Conservation (phyloP, 2,113 vertebrate genomes). For the Bujurquina vittata region DNA sequence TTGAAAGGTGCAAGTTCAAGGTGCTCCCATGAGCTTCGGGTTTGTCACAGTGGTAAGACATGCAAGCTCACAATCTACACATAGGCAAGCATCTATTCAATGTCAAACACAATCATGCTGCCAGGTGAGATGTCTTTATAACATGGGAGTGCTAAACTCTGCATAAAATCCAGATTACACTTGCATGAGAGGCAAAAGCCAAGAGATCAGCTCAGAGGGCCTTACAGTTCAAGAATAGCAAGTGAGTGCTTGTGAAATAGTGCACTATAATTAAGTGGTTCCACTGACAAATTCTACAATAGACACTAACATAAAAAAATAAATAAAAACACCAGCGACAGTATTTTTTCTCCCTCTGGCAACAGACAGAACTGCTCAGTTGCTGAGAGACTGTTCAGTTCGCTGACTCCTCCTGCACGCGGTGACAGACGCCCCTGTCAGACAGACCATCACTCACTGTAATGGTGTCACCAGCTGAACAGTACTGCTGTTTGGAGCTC, state of each 20-base stretch:
- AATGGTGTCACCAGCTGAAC: slow-evolving; percentile 59
- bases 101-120: slow-evolving; percentile 28
- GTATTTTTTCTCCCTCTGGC: slow-evolving; percentile 58
- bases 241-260: slow-evolving; percentile 19
- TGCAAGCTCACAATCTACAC: slow-evolving; percentile 5
- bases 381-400: slow-evolving; percentile 52
- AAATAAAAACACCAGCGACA: slow-evolving; percentile 22
- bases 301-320: slow-evolving; percentile 45
- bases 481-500: slow-evolving; percentile 36
- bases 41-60: slow-evolving; percentile 13
- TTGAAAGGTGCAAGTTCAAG: slow-evolving; percentile 70
- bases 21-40: slow-evolving; percentile 49
- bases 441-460: slow-evolving; percentile 58
- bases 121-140: not conserved
- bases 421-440: slow-evolving; percentile 62
- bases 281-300: slow-evolving; percentile 43
- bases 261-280: slow-evolving; percentile 32
- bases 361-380: slow-evolving; percentile 44
- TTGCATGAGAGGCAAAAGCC: not conserved
- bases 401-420: slow-evolving; percentile 48
- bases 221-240: slow-evolving; percentile 20
- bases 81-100: not conserved
- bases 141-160: not conserved
- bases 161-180: not conserved
- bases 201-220: not conserved